phyloP scores from a whole-genome alignment of 2,888 invertebrate genomes.

The Tuta absoluta region DNA sequence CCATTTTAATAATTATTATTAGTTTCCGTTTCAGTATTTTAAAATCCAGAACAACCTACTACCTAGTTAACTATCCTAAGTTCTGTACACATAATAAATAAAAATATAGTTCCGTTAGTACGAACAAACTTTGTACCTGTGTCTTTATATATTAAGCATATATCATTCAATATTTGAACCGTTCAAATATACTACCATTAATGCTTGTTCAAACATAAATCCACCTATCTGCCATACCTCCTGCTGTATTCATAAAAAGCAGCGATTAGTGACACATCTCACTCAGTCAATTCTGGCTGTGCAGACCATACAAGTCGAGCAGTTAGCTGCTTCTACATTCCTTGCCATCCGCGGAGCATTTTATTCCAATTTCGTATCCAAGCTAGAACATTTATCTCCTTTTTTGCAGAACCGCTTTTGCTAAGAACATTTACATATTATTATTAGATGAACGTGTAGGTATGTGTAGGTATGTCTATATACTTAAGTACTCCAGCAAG shows the following conservation, averaged over 20 bases:
- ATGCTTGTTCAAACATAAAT: too few species aligned
- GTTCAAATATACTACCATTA: too few species aligned
- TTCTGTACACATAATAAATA: too few species aligned
- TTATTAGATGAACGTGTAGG: background rate
- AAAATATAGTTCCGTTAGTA: too few species aligned
- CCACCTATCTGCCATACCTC: too few species aligned
- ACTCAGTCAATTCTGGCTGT: constrained; percentile 27
- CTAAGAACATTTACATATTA: background rate
- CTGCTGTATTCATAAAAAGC: background rate
- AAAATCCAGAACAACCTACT: too few species aligned
- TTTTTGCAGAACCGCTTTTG: constrained; percentile 8
- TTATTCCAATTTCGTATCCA: constrained; percentile 55
- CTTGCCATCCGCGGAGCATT: constrained; percentile 45
- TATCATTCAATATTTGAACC: too few species aligned
- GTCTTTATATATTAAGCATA: too few species aligned
- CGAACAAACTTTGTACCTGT: too few species aligned
- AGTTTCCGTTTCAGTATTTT: too few species aligned
- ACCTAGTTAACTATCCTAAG: too few species aligned
- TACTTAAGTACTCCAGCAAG: background rate
- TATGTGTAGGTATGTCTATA: background rate
- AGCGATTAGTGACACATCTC: constrained; percentile 2
- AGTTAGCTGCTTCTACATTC: constrained; percentile 41
- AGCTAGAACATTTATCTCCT: constrained; percentile 36
- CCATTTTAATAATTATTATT: too few species aligned
- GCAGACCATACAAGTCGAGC: constrained; percentile 41